Base-by-base conservation (phyloP, 1,140 invertebrate species). In the Pantala flavescens region DNA sequence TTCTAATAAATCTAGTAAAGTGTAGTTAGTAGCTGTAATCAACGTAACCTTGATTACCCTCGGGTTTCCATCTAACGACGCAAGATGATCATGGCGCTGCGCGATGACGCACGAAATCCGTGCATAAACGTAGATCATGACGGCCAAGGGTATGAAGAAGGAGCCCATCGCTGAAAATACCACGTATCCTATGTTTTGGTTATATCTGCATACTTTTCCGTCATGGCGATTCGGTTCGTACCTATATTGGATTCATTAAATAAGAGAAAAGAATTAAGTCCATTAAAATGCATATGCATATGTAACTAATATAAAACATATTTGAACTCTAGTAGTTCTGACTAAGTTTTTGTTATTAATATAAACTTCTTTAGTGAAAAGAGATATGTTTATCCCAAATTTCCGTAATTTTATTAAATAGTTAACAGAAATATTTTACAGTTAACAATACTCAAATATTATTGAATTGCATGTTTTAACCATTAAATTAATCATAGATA, bases 121-220 rank as follows among this genome's bases (percentile, higher is more conserved):
- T 0, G 91, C 87, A 80, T 97, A 97, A 11, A 95, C 93, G 79
- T 96, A 93, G 11, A 95, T 85, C 91, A 97, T 96, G n/a, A 96
- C 92, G 7, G 90, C 84, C 82, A 97, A 89, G 1, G 95, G 95
- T 73, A 97, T 87, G 82, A 96, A 97, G 84, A 97, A 97, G 0
- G 94, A 95, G 0, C 94, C 94, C 86, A 95, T 90, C 0, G 94
- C 91, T 0, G 94, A 96, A 82, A 95, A 97, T 63, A 97, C 88
- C 19, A 96, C 93, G 83, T 95, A 96, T 7, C 91, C 91, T 70
- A 88, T 87, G 80, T 95, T 93, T 79, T 90, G 89, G 79, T 91
- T 93, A 81, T 93, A 93, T 11, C 88, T 84, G 80, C 91, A 93
- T 36, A 84, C 86, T 70, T 87, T 82, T 23, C 79, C 78, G 21